phyloP scores from a whole-genome alignment of 2,113 vertebrate species.

The Paramormyrops kingsleyae region DNA sequence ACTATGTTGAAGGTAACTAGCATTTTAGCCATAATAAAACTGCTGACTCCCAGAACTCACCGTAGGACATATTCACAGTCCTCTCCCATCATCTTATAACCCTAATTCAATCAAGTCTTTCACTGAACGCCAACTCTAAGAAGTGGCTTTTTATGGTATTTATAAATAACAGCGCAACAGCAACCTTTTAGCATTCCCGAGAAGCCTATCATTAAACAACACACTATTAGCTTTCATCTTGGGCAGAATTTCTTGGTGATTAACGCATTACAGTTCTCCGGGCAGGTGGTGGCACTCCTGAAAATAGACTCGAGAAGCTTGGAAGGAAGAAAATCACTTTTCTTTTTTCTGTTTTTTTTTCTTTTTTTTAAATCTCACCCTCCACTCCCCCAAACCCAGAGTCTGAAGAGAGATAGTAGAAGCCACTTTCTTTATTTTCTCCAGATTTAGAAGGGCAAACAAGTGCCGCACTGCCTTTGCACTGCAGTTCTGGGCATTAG shows the following conservation, averaged over 20 bases:
- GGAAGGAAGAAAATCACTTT: slow-evolving; percentile 16
- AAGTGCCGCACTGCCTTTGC: background rate
- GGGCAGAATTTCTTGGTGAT: slow-evolving; percentile 19
- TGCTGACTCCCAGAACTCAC: background rate
- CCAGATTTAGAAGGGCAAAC: background rate
- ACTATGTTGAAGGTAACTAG: background rate
- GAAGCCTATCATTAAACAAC: background rate
- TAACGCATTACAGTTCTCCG: background rate
- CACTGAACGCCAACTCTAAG: background rate
- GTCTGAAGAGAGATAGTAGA: background rate
- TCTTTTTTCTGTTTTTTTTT: background rate
- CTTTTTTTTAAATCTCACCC: background rate
- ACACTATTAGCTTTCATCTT: background rate
- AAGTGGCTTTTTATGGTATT: background rate
- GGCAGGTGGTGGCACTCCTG: slow-evolving; percentile 18
- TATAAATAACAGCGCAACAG: slow-evolving; percentile 5
- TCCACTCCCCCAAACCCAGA: background rate
- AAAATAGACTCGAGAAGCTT: slow-evolving; percentile 19
- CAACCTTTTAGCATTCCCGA: background rate
- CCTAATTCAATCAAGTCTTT: background rate
- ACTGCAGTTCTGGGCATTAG: background rate
- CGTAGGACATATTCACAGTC: background rate
- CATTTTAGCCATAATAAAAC: background rate
- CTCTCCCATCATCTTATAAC: background rate
- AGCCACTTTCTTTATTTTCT: background rate